Evolutionary conservation across 1,140 invertebrate species (phyloP), one percentile per base, ranked within the genome.

Genomic region (Cotesia typhae): DNA sequence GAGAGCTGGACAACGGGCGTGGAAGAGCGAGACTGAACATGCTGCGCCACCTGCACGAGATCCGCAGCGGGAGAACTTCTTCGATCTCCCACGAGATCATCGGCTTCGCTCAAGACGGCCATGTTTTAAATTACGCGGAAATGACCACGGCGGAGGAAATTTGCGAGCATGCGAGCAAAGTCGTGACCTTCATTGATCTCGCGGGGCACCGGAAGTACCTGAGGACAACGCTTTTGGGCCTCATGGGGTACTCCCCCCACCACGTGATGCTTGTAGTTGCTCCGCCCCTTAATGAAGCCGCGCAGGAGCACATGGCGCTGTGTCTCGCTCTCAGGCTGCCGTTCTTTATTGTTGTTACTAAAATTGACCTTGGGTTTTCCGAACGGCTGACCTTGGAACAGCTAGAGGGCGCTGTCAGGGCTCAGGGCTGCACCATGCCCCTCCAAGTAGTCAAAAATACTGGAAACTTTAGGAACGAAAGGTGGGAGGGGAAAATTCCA

Each of bases 161-260:
- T 61, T 96, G 94, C 77, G 95, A 97, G 77, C 88, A 92, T 69
- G 95, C 95, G 2, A 92, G 94, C 4, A 98, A 97, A 87, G 87
- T 98, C 51, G 94, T 99, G 0, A 97, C 96, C 1, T 95, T 99
- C 79, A 93, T 99, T 80, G 98, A 99, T 89, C 88, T 99, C 74
- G 97, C 97, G 4, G 98, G 98, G 0, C 96, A 99, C 88, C 92
- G 94, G 74, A 98, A 99, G 83, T 99, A 99, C 84, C 89, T 99
- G 77, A 91, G 94, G 77, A 99, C 98, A 71, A 99, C 98, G 6
- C 92, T 99, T 41, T 94, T 97, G 81, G 97, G 97, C 0, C 86
- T 99, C 2, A 96, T 94, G 7, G 86, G 85, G 83, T 97, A 99
- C 88, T 94, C 91, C 12, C 97, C 98, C 0, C 96, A 99, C 87